Conservation (phyloP, 2,797 vertebrate species). For the Telmatherina bonti region DNA sequence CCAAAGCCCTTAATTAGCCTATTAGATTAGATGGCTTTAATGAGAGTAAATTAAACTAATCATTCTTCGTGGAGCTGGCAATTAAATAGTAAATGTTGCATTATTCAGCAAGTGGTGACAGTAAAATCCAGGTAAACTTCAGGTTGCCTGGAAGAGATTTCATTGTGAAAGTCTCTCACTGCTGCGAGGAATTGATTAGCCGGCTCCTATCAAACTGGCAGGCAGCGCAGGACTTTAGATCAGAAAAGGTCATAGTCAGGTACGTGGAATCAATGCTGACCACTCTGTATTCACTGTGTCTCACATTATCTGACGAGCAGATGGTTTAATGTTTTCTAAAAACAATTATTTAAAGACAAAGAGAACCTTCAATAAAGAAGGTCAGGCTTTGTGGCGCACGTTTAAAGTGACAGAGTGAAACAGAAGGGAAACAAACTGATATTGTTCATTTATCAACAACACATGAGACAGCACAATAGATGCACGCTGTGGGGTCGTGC, state of each 20-base stretch:
- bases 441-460: conserved; percentile 69
- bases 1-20: conserved; percentile 78
- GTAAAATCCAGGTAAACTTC: conserved; percentile 61
- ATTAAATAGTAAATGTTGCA: conserved; percentile 82
- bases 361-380: conserved; percentile 67
- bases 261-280: conserved; percentile 77
- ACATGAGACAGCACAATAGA: conserved; percentile 69
- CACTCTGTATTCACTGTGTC: conserved; percentile 77
- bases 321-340: conserved; percentile 59
- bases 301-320: conserved; percentile 62
- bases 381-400: conserved; percentile 51
- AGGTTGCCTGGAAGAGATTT: conserved; percentile 44
- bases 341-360: conserved; percentile 78
- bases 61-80: conserved; percentile 72
- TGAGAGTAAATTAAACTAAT: conserved; percentile 79
- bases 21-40: conserved; percentile 78
- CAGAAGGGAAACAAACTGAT: conserved; percentile 53
- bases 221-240: conserved; percentile 67
- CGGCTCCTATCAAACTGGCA: conserved; percentile 73
- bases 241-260: conserved; percentile 83
- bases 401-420: conserved; percentile 66
- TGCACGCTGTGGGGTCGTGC: conserved; percentile 48
- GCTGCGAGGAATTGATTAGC: conserved; percentile 73
- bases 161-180: conserved; percentile 56
- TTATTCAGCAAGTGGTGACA: conserved; percentile 69